Percentiles rank a stretch among this genome's conserved stretches.
These are phyloP conservation scores for Gnatocerus cornutus DNA, from an alignment of 2,888 invertebrate species.

Conservation along the genomic window DNA sequence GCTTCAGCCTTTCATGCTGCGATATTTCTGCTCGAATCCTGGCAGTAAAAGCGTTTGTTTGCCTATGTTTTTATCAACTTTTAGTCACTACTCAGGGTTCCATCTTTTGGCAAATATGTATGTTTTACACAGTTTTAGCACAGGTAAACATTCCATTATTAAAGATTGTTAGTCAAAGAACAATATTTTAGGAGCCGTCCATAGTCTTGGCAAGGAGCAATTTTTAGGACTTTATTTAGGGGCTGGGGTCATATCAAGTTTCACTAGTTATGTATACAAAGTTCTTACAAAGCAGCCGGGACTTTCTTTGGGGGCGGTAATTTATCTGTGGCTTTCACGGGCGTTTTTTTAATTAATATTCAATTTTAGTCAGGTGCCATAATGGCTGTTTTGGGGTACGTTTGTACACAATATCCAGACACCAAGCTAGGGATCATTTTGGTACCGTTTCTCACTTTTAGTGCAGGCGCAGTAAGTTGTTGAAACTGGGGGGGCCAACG, in stretches of 20 bases:
- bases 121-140: constrained; percentile 89
- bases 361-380: constrained; percentile 92
- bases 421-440: constrained; percentile 91
- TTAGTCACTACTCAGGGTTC: constrained; percentile 91
- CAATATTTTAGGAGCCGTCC: constrained; percentile 75
- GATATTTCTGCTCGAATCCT: constrained; percentile 90
- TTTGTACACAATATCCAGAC: constrained; percentile 92
- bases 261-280: constrained; percentile 89
- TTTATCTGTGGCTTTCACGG: constrained; percentile 61
- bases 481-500: no score
- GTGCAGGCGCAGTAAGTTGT: constrained; percentile 84
- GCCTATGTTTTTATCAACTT: constrained; percentile 95
- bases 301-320: constrained; percentile 94
- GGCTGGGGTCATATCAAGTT: constrained; percentile 90
- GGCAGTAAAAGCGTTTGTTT: constrained; percentile 83
- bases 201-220: constrained; percentile 90
- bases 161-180: no score
- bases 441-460: constrained; percentile 91
- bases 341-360: constrained; percentile 30
- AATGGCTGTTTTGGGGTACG: constrained; percentile 90
- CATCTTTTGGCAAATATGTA: constrained; percentile 97
- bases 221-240: constrained; percentile 92
- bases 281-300: constrained; percentile 79
- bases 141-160: constrained; percentile 65
- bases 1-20: constrained; percentile 83